Conservation (phyloP, 2,888 invertebrate species). For the Encarsia formosa region DNA sequence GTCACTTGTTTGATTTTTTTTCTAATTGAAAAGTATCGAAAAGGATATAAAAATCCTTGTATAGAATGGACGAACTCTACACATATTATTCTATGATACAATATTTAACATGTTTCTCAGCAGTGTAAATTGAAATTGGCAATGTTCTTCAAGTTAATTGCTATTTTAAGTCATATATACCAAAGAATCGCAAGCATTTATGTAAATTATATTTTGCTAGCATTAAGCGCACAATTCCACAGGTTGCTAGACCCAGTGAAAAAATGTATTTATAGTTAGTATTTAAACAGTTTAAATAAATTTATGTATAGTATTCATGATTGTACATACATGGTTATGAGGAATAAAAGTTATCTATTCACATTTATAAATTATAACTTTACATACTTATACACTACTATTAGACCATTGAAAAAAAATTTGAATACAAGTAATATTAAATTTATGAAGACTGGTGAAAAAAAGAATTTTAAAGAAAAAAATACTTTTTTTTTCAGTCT, state of each 20-base stretch:
- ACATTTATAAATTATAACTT: background rate
- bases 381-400: constrained; percentile 17
- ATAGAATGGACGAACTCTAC: constrained; percentile 20
- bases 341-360: constrained; percentile 2
- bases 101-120: constrained; percentile 9
- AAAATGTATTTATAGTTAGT: constrained; percentile 12
- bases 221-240: constrained; percentile 15
- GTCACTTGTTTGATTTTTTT: constrained; percentile 14
- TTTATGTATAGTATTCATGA: constrained; percentile 5
- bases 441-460: no score
- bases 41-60: constrained; percentile 4
- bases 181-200: constrained; percentile 10
- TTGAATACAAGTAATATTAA: no score
- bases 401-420: background rate
- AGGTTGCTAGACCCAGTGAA: constrained; percentile 7
- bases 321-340: constrained; percentile 11
- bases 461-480: no score
- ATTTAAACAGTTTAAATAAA: constrained; percentile 12
- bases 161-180: constrained; percentile 7
- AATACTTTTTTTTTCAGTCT: background rate
- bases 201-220: constrained; percentile 14
- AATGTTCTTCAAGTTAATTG: constrained; percentile 7
- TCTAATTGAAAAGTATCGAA: constrained; percentile 20
- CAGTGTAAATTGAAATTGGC: constrained; percentile 12
- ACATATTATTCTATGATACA: constrained; percentile 16